These are phyloP conservation scores for Propithecus deckenii DNA, from an alignment of 2,797 vertebrate species.

Conservation along the genomic window DNA sequence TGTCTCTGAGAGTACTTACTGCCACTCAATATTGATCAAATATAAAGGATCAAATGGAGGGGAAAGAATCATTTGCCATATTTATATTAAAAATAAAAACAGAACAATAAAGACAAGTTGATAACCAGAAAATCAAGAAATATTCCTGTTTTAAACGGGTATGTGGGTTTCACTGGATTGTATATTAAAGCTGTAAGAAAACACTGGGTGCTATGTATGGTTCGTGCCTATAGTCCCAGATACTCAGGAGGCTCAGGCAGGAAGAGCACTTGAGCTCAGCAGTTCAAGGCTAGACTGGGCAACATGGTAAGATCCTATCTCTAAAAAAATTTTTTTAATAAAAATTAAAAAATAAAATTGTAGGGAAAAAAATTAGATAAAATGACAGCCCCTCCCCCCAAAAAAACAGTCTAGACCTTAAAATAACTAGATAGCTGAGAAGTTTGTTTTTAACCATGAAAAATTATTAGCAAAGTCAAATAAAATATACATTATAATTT, in stretches of 20 bases:
- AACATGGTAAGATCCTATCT: neutral
- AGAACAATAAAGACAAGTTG: neutral
- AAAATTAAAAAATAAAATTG: neutral
- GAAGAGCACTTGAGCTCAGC: neutral
- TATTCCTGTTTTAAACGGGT: neutral
- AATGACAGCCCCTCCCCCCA: neutral
- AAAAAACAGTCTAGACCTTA: neutral
- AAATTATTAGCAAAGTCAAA: conserved; percentile 9
- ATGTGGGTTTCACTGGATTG: neutral
- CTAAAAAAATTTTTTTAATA: neutral
- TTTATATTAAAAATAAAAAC: conserved; percentile 8
- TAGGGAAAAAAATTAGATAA: neutral
- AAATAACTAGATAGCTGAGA: neutral
- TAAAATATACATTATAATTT: neutral
- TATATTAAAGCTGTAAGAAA: neutral
- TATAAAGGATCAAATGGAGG: neutral
- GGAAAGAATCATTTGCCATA: neutral
- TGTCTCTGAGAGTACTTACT: neutral
- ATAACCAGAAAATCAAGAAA: neutral
- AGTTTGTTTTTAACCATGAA: neutral
- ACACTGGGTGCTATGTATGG: neutral
- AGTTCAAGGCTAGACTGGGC: neutral
- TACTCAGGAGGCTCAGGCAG: neutral
- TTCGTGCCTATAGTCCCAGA: neutral
- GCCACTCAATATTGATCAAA: neutral